Evolutionary conservation across 35 echinoderm and acorn worm species (phyloP).

Genomic region (Heliocidaris erythrogramma): DNA sequence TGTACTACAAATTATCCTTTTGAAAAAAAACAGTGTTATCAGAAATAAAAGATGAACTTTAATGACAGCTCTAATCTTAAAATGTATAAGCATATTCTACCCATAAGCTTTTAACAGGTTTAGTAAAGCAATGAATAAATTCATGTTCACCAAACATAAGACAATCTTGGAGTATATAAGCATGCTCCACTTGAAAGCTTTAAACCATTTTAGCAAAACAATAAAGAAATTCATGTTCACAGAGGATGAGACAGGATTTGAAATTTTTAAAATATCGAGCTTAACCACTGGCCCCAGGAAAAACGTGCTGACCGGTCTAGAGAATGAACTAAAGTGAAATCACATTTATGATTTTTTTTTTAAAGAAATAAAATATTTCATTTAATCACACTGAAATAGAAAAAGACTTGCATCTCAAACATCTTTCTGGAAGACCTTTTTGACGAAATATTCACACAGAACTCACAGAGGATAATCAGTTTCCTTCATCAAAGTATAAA

Average conservation of each 20-base stretch:
- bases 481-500: not conserved
- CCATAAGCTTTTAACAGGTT: not conserved
- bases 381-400: not conserved
- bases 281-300: not conserved
- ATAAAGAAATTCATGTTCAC: not conserved
- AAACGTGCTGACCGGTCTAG: not conserved
- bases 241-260: not conserved
- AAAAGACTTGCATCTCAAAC: not conserved
- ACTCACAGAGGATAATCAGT: not conserved
- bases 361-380: not conserved
- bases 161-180: too few species aligned
- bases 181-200: not conserved
- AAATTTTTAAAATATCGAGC: not conserved
- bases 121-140: not conserved
- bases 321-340: not conserved
- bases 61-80: too few species aligned
- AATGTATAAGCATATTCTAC: too few species aligned
- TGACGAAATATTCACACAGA: not conserved
- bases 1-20: not conserved
- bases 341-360: not conserved
- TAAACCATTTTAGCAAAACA: not conserved
- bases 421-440: not conserved
- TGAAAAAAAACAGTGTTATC: too few species aligned
- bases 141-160: not conserved
- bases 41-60: too few species aligned